Conservation (phyloP, 2,888 invertebrate species). For the Meiosimyza platycephala region DNA sequence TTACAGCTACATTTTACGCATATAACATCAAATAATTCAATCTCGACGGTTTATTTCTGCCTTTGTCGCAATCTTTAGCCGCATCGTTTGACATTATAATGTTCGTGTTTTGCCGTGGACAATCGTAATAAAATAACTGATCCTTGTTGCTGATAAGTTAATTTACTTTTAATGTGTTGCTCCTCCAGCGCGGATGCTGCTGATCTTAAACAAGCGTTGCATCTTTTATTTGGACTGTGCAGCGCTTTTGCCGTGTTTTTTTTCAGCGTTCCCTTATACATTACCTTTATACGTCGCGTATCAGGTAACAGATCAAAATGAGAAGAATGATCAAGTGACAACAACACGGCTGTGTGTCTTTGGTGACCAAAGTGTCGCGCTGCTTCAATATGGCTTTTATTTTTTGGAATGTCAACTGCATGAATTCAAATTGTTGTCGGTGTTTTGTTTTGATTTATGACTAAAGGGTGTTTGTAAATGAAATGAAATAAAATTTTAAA, state of each 20-base stretch:
- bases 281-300: slow-evolving; percentile 45
- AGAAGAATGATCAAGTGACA: slow-evolving; percentile 42
- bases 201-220: slow-evolving; percentile 1
- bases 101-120: slow-evolving; percentile 67
- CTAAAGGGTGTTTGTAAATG: too few species aligned
- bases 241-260: neutral
- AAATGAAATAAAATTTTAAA: too few species aligned
- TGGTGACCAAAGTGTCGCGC: slow-evolving; percentile 13
- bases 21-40: too few species aligned
- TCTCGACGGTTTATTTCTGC: too few species aligned
- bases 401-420: slow-evolving; percentile 45
- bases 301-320: slow-evolving; percentile 49
- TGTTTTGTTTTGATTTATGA: slow-evolving; percentile 22
- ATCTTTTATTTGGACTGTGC: neutral
- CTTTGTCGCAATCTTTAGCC: slow-evolving; percentile 7
- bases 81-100: slow-evolving; percentile 66
- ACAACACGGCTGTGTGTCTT: neutral
- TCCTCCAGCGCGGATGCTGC: slow-evolving; percentile 36
- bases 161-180: slow-evolving; percentile 68
- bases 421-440: slow-evolving; percentile 37
- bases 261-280: neutral
- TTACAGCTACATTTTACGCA: too few species aligned
- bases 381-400: slow-evolving; percentile 41
- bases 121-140: slow-evolving; percentile 68
- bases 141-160: slow-evolving; percentile 68